A percentile compares a stretch with the other conserved stretches of the same genome.
These are phyloP conservation scores for Bombus superbus DNA, from an alignment of 1,140 invertebrate genomes.

Conservation along the genomic window DNA sequence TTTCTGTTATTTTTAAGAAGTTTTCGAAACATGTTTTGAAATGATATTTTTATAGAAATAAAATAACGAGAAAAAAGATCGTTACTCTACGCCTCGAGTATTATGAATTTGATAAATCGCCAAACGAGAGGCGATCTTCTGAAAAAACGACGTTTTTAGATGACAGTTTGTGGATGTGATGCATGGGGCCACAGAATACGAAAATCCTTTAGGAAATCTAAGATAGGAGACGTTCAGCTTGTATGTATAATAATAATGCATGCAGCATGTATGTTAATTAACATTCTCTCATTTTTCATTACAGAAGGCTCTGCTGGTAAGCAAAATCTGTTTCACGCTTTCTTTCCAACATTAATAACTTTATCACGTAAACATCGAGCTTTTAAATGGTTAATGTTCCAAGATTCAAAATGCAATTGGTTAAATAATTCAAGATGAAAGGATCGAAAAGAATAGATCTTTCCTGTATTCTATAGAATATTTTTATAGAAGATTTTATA, in stretches of 20 bases:
- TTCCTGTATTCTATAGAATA: background rate
- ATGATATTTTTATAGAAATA: too few species aligned
- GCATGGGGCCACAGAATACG: conserved; percentile 80
- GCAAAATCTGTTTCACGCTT: conserved; percentile 62
- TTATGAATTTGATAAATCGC: conserved; percentile 24
- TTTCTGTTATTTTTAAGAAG: background rate
- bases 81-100: background rate
- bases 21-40: conserved; percentile 8
- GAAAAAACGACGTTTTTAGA: conserved; percentile 80
- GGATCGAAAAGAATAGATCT: background rate
- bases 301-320: conserved; percentile 81
- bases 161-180: conserved; percentile 81
- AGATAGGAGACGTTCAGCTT: conserved; percentile 81
- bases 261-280: conserved; percentile 78
- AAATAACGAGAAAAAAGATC: background rate
- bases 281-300: conserved; percentile 65
- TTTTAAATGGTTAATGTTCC: background rate
- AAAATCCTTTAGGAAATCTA: conserved; percentile 81
- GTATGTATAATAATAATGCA: conserved; percentile 81
- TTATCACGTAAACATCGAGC: conserved; percentile 17
- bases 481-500: too few species aligned
- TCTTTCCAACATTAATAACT: background rate
- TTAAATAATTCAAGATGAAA: background rate
- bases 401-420: background rate
- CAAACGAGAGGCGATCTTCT: conserved; percentile 39